These are phyloP conservation scores for Aurelia aurita DNA, from an alignment of 30 jellyfish, hydroid and myxozoan genomes.

Conservation along the genomic window DNA sequence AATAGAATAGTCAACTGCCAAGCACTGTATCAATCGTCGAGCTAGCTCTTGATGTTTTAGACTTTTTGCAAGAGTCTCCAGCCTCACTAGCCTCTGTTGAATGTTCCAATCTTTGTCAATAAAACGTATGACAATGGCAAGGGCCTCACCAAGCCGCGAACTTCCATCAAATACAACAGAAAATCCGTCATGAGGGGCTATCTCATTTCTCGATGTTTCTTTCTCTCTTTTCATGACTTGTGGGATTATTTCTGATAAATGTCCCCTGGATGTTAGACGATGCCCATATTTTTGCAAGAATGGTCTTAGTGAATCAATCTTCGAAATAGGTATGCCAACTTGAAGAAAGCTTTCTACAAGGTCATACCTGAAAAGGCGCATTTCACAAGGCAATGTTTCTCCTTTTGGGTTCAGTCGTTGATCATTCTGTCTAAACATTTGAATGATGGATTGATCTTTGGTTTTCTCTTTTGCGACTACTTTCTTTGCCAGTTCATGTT, in stretches of 20 bases:
- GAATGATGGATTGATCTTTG: conserved; percentile 10
- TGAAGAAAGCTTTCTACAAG: no score
- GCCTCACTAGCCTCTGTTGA: neutral
- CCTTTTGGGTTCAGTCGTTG: neutral
- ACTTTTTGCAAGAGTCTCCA: conserved; percentile 9
- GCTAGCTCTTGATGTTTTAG: conserved; percentile 5
- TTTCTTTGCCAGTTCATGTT: conserved; percentile 1
- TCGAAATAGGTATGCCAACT: no score
- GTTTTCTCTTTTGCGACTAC: neutral
- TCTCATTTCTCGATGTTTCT: neutral
- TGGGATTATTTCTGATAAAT: neutral
- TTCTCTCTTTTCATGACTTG: neutral
- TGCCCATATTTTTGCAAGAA: no score
- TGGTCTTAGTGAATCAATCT: no score
- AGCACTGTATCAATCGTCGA: neutral
- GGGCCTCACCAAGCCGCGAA: conserved; percentile 6
- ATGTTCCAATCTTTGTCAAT: neutral
- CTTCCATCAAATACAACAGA: conserved; percentile 5
- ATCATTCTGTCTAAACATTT: neutral
- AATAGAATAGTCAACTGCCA: conserved; percentile 1
- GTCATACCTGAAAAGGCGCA: neutral
- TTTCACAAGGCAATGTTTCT: conserved; percentile 1
- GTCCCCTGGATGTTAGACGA: no score
- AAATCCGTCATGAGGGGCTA: conserved; percentile 2
- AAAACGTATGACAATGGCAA: conserved; percentile 7